A percentile compares a stretch with the other conserved stretches of the same genome.
phyloP scores from a whole-genome alignment of 2,888 invertebrate genomes.

The Orchestes rusci region DNA sequence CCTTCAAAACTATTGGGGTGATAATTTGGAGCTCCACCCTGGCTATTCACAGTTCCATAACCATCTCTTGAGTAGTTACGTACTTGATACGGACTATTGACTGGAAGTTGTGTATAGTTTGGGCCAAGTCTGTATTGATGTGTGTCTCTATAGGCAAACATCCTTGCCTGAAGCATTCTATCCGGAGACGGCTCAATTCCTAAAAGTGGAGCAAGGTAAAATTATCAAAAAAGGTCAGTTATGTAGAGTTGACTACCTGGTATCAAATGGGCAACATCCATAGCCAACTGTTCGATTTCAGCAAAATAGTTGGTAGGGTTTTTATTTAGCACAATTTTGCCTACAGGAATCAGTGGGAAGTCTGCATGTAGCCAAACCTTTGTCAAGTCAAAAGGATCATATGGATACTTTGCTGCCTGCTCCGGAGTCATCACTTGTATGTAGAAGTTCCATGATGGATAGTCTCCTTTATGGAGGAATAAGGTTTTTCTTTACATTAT shows the following conservation, averaged over 20 bases:
- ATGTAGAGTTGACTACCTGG: too few species aligned
- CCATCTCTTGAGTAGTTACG: conserved; percentile 87
- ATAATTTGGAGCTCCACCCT: conserved; percentile 87
- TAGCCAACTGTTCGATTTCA: conserved; percentile 88
- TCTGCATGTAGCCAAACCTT: conserved; percentile 89
- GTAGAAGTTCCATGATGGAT: conserved; percentile 46
- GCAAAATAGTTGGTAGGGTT: conserved; percentile 90
- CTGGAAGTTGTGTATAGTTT: conserved; percentile 85
- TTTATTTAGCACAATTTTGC: conserved; percentile 73
- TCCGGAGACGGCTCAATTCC: conserved; percentile 91
- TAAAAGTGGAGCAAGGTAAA: conserved; percentile 1
- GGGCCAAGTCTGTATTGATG: conserved; percentile 84
- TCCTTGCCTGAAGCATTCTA: conserved; percentile 81
- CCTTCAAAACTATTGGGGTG: conserved; percentile 94
- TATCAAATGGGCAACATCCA: conserved; percentile 79
- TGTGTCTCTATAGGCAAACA: conserved; percentile 88
- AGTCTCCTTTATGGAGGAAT: conserved; percentile 59
- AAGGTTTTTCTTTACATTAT: too few species aligned
- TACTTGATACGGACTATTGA: conserved; percentile 83
- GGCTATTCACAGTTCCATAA: conserved; percentile 53
- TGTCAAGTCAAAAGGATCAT: conserved; percentile 89
- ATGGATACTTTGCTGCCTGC: conserved; percentile 68
- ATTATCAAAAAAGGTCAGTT: too few species aligned
- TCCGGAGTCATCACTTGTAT: conserved; percentile 83
- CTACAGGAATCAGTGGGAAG: conserved; percentile 81